These are phyloP conservation scores for Caranx melampygus DNA, from an alignment of 2,113 vertebrate species.

Conservation along the genomic window DNA sequence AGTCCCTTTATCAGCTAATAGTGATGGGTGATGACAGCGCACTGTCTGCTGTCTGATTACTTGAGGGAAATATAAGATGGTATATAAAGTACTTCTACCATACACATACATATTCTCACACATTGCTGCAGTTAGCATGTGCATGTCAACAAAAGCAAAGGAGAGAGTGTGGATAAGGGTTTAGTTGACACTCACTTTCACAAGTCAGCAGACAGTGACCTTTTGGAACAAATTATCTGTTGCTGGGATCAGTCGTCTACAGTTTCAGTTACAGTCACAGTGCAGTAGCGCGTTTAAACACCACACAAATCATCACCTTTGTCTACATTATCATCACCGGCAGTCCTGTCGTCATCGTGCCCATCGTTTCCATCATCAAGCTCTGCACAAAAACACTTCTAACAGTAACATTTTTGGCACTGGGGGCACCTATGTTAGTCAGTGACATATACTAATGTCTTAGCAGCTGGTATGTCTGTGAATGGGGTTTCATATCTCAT, in stretches of 20 bases:
- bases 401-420: conserved; percentile 6
- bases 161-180: background rate
- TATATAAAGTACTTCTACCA: background rate
- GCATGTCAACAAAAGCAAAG: conserved; percentile 19
- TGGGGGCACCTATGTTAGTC: background rate
- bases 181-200: conserved; percentile 3
- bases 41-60: conserved; percentile 29
- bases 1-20: conserved; percentile 47
- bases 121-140: background rate
- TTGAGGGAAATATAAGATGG: background rate
- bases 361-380: background rate
- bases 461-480: conserved; percentile 36
- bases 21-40: conserved; percentile 22
- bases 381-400: conserved; percentile 6
- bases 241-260: conserved; percentile 7
- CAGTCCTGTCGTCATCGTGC: conserved; percentile 7
- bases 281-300: background rate
- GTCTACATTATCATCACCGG: conserved; percentile 10
- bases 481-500: conserved; percentile 52
- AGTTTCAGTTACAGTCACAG: conserved; percentile 11
- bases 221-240: background rate
- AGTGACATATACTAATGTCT: conserved; percentile 46
- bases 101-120: background rate
- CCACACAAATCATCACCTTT: conserved; percentile 17
- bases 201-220: background rate